Evolutionary conservation across 2,797 vertebrate species (phyloP).

Genomic region (Fratercula arctica): DNA sequence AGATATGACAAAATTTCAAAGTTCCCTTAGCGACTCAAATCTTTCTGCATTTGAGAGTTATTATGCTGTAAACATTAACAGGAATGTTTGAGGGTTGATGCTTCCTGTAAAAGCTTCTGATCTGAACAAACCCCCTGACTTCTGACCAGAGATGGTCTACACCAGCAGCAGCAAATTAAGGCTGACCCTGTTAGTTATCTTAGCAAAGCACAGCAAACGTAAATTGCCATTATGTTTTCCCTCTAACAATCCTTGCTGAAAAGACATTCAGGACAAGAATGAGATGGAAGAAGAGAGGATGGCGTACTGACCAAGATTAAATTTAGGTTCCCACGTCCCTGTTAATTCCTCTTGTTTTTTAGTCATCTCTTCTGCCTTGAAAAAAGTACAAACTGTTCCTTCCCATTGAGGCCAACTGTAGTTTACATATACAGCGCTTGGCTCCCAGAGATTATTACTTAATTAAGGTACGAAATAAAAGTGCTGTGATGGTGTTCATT

Average conservation of each 20-base stretch:
- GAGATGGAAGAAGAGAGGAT: not conserved
- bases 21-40: not conserved
- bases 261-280: not conserved
- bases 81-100: not conserved
- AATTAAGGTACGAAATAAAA: not conserved
- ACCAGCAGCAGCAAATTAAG: not conserved
- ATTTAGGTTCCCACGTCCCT: not conserved
- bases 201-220: not conserved
- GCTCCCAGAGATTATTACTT: not conserved
- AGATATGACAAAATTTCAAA: not conserved
- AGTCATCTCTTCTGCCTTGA: not conserved
- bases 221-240: not conserved
- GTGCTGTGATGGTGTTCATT: not conserved
- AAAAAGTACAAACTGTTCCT: not conserved
- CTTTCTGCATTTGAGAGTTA: not conserved
- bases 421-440: not conserved
- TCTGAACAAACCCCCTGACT: not conserved
- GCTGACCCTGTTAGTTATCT: not conserved
- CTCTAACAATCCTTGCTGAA: not conserved
- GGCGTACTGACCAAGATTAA: not conserved
- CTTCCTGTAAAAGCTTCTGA: not conserved
- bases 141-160: not conserved
- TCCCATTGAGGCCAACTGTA: not conserved
- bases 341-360: not conserved
- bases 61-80: not conserved